A percentile compares a stretch with the other conserved stretches of the same genome.
Evolutionary conservation across 2,113 vertebrate species (phyloP).

Genomic region (Oceanites oceanicus): DNA sequence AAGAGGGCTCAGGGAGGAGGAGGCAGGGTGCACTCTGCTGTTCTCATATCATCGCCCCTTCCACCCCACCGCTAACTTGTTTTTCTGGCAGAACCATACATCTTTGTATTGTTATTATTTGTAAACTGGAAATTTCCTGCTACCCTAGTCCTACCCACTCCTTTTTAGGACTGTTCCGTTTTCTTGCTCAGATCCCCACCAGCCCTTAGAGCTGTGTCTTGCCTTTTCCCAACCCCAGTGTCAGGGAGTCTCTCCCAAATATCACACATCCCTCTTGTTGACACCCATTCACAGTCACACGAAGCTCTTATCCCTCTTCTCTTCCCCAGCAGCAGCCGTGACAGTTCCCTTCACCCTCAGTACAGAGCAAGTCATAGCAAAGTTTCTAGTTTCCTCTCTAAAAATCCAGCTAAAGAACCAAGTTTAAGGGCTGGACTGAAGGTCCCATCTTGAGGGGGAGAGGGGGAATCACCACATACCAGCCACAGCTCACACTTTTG

Average conservation of each 20-base stretch:
- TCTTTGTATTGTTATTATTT: neutral
- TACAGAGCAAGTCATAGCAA: neutral
- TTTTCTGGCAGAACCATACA: neutral
- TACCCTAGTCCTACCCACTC: neutral
- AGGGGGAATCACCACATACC: neutral
- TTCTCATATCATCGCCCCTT: neutral
- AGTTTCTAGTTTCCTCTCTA: neutral
- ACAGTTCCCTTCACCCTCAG: neutral
- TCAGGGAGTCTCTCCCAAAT: neutral
- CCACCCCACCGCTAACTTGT: neutral
- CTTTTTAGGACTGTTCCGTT: neutral
- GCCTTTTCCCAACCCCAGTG: neutral
- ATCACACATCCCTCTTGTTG: neutral
- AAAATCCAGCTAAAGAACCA: neutral
- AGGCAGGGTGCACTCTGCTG: neutral
- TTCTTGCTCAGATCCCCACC: neutral
- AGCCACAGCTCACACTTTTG: neutral
- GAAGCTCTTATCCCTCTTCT: neutral
- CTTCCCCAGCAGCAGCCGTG: neutral
- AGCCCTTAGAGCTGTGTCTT: neutral
- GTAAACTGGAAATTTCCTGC: neutral
- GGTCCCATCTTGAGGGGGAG: neutral
- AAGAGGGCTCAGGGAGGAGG: neutral
- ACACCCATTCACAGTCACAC: neutral
- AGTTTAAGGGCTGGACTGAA: neutral